Base-by-base conservation (phyloP, 2,888 invertebrate genomes). In the Dicyrtoma fusca region DNA sequence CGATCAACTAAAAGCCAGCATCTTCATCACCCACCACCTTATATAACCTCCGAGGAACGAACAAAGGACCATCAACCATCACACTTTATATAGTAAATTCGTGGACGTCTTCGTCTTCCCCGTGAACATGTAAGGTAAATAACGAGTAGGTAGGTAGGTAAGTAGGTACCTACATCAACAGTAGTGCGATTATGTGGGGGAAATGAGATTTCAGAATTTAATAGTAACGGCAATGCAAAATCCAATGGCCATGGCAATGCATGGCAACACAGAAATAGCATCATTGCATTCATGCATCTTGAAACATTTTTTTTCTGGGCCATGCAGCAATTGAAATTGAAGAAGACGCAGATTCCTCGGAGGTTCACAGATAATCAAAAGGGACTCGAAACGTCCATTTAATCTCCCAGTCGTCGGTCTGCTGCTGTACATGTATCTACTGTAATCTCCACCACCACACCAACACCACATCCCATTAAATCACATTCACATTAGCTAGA, bases 271-370 rank as follows among this genome's bases (percentile, higher is more conserved):
- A 53, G 25, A 34, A 25, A 34, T 62, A 34, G 23, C 57, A 51
- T 51, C 61, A 45, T 65, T 45, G 49, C 71, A 14, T 25, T 45
- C 14, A 34, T 42, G 57, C 57, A 45, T 44, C 47, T 45, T 14
- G 17, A 34, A 57, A 68, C 19, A 47, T 64, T 57, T 68, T 68
- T 72, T 72, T 72, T 72, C 72, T 72, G 72, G 72, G 72, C 61
- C 72, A 72, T 25, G 19, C 61, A 34, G 19, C 61, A 34, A 34
- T 34, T 34, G 34, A 34, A 34, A 34, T 34, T 34, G 34, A 34
- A 34, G 34, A 8, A 34, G 34, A 34, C 3, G 34, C 34, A 59
- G 34, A 53, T 53, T 53, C 53, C 19, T 59, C 34, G 57, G 57
- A 57, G 23, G 57, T 57, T 59, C 34, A 26, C 25, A 57, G 23